A percentile compares a stretch with the other conserved stretches of the same genome.
Evolutionary conservation across 2,113 vertebrate species (phyloP).

Genomic region (Charadrius vociferus): DNA sequence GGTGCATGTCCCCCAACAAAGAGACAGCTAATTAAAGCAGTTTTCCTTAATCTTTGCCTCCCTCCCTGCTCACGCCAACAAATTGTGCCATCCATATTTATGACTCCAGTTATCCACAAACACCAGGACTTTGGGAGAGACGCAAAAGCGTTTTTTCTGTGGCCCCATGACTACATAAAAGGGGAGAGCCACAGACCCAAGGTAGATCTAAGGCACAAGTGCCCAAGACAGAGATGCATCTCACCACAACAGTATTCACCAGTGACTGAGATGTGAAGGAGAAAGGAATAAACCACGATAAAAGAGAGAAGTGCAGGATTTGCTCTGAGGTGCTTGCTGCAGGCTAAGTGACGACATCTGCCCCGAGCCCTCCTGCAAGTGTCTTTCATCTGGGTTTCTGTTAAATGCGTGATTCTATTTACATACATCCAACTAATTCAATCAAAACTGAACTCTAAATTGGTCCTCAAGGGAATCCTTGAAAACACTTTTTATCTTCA

Average conservation of each 20-base stretch:
- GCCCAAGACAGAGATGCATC: neutral
- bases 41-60: neutral
- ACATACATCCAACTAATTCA: conserved; percentile 59
- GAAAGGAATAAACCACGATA: neutral
- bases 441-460: conserved; percentile 65
- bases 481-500: conserved; percentile 46
- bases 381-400: conserved; percentile 44
- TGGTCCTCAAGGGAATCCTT: conserved; percentile 55
- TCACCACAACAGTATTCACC: neutral
- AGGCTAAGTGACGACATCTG: neutral
- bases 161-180: neutral
- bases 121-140: neutral
- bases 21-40: neutral
- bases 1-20: neutral
- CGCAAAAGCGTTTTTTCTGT: neutral
- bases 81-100: neutral
- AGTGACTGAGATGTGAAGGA: neutral
- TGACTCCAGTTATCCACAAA: neutral
- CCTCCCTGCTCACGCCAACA: neutral
- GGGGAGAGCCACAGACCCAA: neutral
- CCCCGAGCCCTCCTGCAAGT: neutral
- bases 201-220: neutral
- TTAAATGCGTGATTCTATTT: conserved; percentile 35
- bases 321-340: conserved; percentile 27
- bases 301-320: neutral